Evolutionary conservation across 2,797 vertebrate species (phyloP).

Genomic region (Gadopsis bispinosus): DNA sequence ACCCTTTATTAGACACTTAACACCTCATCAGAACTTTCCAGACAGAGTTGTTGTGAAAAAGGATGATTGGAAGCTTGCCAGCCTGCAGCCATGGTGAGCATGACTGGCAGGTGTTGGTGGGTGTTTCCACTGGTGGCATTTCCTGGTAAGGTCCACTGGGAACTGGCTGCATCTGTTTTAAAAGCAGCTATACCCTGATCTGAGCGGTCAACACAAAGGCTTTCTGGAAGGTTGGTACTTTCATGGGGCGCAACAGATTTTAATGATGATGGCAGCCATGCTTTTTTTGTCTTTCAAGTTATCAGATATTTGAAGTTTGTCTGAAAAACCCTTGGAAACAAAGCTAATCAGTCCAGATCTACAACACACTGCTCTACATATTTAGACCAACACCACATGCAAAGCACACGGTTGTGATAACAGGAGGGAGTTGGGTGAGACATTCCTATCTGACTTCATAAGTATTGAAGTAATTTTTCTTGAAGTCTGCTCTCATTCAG

Average conservation of each 20-base stretch:
- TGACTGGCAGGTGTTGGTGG: slow-evolving; percentile 70
- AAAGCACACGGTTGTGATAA: slow-evolving; percentile 13
- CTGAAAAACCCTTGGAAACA: slow-evolving; percentile 22
- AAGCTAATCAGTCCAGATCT: slow-evolving; percentile 26
- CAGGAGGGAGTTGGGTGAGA: slow-evolving; percentile 20
- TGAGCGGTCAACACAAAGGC: slow-evolving; percentile 36
- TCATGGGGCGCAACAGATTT: slow-evolving; percentile 29
- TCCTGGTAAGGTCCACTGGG: slow-evolving; percentile 45
- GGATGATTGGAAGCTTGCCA: slow-evolving; percentile 71
- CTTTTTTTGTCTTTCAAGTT: slow-evolving; percentile 44
- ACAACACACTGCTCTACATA: slow-evolving; percentile 6
- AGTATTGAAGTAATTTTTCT: slow-evolving; percentile 43
- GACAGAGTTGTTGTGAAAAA: slow-evolving; percentile 72
- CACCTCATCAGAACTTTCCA: slow-evolving; percentile 86
- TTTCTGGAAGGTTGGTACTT: slow-evolving; percentile 38
- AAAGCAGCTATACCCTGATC: slow-evolving; percentile 28
- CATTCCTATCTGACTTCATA: slow-evolving; percentile 46
- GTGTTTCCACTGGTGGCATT: slow-evolving; percentile 65
- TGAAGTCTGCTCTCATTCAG: slow-evolving; percentile 49
- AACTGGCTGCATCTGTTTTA: slow-evolving; percentile 50
- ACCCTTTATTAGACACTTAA: slow-evolving; percentile 83
- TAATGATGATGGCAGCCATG: slow-evolving; percentile 39
- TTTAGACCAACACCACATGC: slow-evolving; percentile 32
- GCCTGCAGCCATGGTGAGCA: slow-evolving; percentile 65
- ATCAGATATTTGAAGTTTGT: slow-evolving; percentile 33